phyloP scores from a whole-genome alignment of 2,113 vertebrate species.

The Colistium nudipinnis region DNA sequence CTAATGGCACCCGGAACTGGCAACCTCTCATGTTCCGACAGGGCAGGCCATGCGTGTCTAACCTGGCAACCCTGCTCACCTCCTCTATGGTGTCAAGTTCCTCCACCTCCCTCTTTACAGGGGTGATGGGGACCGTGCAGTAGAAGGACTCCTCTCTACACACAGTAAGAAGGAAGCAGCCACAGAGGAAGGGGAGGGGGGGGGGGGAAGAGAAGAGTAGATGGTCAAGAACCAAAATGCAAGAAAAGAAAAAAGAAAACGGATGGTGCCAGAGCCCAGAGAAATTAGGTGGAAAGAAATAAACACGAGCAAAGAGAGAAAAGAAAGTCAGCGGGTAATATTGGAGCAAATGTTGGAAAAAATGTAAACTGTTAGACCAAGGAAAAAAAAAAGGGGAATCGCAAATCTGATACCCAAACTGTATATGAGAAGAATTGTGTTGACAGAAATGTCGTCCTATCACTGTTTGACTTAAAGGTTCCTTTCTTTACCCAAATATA shows the following conservation, averaged over 20 bases:
- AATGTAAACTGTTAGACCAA: constrained; percentile 35
- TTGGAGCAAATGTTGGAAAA: constrained; percentile 50
- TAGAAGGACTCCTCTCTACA: constrained; percentile 91
- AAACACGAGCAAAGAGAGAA: constrained; percentile 47
- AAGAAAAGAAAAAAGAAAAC: constrained; percentile 52
- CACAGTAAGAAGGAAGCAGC: constrained; percentile 66
- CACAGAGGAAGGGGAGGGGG: constrained; percentile 40
- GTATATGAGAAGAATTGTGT: constrained; percentile 24
- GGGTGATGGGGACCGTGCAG: constrained; percentile 92
- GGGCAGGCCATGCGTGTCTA: constrained; percentile 64
- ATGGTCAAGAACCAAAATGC: constrained; percentile 62
- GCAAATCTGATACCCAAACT: constrained; percentile 28
- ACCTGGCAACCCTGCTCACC: constrained; percentile 84
- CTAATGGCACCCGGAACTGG: constrained; percentile 26
- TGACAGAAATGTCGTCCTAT: constrained; percentile 1
- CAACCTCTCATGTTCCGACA: constrained; percentile 41
- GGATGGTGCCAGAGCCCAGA: constrained; percentile 43
- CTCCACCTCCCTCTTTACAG: constrained; percentile 90
- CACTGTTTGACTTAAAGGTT: background rate
- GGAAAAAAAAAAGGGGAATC: constrained; percentile 37
- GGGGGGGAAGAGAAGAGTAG: constrained; percentile 56
- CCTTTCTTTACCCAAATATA: constrained; percentile 6
- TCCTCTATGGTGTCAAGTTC: constrained; percentile 89
- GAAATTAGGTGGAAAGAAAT: constrained; percentile 52
- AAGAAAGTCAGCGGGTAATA: constrained; percentile 44